phyloP scores from a whole-genome alignment of 2,888 invertebrate genomes.

The Andrena hattorfiana region DNA sequence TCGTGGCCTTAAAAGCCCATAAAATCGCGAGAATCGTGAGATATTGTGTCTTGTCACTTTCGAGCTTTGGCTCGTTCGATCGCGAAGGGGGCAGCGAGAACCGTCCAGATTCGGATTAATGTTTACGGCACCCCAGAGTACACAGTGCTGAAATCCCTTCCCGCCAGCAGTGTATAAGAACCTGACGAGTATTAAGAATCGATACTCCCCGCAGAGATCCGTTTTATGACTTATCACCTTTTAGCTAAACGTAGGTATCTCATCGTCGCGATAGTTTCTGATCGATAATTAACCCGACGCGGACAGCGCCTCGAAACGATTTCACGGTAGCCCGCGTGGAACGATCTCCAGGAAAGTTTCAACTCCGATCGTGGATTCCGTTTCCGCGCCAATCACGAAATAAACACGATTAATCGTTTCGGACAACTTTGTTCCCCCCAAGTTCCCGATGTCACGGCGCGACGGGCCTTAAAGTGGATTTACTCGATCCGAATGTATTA shows the following conservation, averaged over 20 bases:
- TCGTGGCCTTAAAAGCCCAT: conserved; percentile 54
- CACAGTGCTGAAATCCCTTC: conserved; percentile 54
- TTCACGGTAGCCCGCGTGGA: conserved; percentile 22
- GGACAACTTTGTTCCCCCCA: conserved; percentile 56
- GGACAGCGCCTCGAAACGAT: not conserved
- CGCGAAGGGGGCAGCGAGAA: conserved; percentile 40
- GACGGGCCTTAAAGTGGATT: conserved; percentile 69
- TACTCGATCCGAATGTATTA: conserved; percentile 74
- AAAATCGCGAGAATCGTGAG: conserved; percentile 69
- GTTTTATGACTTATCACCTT: conserved; percentile 32
- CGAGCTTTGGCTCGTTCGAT: conserved; percentile 66
- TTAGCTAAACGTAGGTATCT: not conserved
- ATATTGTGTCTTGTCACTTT: conserved; percentile 71
- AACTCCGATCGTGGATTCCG: conserved; percentile 52
- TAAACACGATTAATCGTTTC: conserved; percentile 68
- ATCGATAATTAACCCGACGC: conserved; percentile 39
- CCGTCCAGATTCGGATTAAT: conserved; percentile 72
- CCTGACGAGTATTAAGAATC: conserved; percentile 58
- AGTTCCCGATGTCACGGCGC: conserved; percentile 45
- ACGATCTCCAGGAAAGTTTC: conserved; percentile 11
- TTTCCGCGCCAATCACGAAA: conserved; percentile 59
- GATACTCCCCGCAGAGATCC: conserved; percentile 20
- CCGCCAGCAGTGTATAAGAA: conserved; percentile 45
- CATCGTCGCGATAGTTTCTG: not conserved
- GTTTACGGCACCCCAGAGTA: conserved; percentile 71